Conservation (phyloP, 2,888 invertebrate genomes). For the Malthinus flaveolus region DNA sequence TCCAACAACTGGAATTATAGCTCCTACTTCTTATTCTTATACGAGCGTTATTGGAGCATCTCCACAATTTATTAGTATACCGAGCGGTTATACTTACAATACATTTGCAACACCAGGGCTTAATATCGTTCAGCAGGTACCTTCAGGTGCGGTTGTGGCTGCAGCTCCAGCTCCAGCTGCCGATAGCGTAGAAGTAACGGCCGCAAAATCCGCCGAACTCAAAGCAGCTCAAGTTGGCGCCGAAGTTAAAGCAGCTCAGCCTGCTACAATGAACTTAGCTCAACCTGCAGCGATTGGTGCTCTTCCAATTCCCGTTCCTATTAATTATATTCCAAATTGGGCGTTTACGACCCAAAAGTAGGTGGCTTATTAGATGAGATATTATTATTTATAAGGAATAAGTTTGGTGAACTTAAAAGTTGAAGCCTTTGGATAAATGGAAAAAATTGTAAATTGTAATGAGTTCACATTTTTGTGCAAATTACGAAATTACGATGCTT, state of each 20-base stretch:
- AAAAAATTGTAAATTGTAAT: too few relatives aligned
- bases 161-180: background rate
- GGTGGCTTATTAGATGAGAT: too few relatives aligned
- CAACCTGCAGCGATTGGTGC: background rate
- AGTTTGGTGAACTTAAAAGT: too few relatives aligned
- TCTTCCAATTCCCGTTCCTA: constrained; percentile 1
- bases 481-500: too few relatives aligned
- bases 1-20: constrained; percentile 16
- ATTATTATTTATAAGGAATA: too few relatives aligned
- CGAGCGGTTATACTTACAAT: background rate
- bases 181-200: background rate
- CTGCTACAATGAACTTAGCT: background rate
- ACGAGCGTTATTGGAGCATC: constrained; percentile 23
- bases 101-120: background rate
- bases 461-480: too few relatives aligned
- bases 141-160: background rate
- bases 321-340: background rate
- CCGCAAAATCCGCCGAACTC: constrained; percentile 2
- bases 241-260: background rate
- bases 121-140: background rate
- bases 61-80: background rate
- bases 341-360: background rate
- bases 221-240: background rate
- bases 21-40: constrained; percentile 16
- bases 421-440: too few relatives aligned